Conservation (phyloP, 1,140 invertebrate genomes). For the Sycophaga agraensis region DNA sequence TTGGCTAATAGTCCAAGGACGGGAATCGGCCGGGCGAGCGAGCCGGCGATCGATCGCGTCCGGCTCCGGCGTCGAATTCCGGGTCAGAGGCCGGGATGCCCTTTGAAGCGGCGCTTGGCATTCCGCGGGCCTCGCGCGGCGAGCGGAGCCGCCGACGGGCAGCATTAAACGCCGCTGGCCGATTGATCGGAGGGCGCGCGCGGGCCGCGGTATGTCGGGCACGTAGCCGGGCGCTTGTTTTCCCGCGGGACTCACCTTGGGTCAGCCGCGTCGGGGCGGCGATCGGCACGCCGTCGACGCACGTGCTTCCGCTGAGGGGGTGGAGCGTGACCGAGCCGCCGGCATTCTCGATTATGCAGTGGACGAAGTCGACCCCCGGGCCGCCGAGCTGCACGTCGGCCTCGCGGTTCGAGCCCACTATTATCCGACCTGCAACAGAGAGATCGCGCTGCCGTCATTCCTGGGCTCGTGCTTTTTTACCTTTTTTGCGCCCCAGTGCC, state of each 20-base stretch:
- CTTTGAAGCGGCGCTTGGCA: too few species aligned
- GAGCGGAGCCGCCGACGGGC: too few species aligned
- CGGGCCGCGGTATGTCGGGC: neutral
- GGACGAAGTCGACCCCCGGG: conserved; percentile 75
- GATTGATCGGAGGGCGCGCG: too few species aligned
- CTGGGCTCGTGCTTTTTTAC: too few species aligned
- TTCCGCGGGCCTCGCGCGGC: too few species aligned
- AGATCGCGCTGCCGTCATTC: neutral
- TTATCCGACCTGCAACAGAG: conserved; percentile 67
- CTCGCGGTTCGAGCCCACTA: conserved; percentile 69
- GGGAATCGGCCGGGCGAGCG: too few species aligned
- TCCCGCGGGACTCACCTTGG: conserved; percentile 68
- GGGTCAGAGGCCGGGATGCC: too few species aligned
- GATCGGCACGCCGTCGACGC: conserved; percentile 70
- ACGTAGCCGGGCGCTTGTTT: neutral
- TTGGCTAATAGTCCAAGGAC: too few species aligned
- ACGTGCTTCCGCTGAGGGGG: conserved; percentile 69
- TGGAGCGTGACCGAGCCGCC: conserved; percentile 79
- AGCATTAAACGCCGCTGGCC: too few species aligned
- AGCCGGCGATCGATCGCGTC: too few species aligned
- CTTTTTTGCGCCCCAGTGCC: too few species aligned
- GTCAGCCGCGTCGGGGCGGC: conserved; percentile 68
- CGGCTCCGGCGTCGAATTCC: too few species aligned
- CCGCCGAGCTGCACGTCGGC: conserved; percentile 81
- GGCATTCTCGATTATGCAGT: conserved; percentile 83